These are phyloP conservation scores for Mustela lutreola DNA, from an alignment of 2,113 vertebrate species.

Conservation along the genomic window DNA sequence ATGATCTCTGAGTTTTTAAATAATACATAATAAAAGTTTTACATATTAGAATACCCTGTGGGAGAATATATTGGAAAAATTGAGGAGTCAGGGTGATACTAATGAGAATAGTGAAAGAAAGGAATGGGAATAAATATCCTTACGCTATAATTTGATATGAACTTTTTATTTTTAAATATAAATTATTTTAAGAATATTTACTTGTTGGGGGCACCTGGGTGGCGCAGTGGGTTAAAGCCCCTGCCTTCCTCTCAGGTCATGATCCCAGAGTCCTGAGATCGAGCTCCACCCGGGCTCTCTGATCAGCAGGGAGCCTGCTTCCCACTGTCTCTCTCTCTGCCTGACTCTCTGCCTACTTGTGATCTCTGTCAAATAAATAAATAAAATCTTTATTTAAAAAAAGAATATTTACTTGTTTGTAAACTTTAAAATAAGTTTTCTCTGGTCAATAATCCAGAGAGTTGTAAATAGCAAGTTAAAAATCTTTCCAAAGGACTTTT, in stretches of 20 bases:
- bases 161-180: background rate
- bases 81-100: background rate
- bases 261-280: no score
- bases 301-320: no score
- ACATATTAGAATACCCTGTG: background rate
- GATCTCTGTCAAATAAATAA: no score
- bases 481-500: background rate
- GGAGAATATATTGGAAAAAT: background rate
- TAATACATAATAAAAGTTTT: background rate
- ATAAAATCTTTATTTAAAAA: no score
- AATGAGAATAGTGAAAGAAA: background rate
- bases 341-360: no score
- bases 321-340: no score
- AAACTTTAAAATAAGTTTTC: background rate
- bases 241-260: no score
- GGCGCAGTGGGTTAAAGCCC: no score
- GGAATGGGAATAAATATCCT: background rate
- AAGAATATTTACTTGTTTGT: background rate
- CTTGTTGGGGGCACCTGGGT: no score
- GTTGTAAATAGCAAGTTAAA: background rate
- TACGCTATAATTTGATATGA: background rate
- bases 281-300: no score
- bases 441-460: background rate
- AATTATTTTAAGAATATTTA: background rate
- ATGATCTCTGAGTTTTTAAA: background rate